Evolutionary conservation across 2,888 invertebrate species (phyloP), one percentile per base, ranked within the genome.

Genomic region (Nomada ferruginata): DNA sequence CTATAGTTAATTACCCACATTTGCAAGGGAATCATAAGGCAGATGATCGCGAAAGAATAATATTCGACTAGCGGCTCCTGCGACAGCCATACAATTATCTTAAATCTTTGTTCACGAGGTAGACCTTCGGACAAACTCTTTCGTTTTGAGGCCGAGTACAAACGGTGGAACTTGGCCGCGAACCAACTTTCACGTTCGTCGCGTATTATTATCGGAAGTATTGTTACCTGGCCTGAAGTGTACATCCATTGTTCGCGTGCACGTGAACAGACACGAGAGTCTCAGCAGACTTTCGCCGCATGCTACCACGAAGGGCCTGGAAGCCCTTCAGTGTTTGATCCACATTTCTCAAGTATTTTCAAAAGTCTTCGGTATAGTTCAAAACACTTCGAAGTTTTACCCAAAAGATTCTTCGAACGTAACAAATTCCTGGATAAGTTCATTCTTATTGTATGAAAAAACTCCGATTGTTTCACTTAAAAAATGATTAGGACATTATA

Each of bases 171-270:
- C 61, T 79, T 86, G 86, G 86, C 84, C 23, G 20, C 65, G 42
- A 60, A 53, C 84, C 85, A 86, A 79, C 65, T 77, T 81, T 71
- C 74, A 65, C 76, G 84, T 82, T 80, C 77, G 78, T 71, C 64
- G 79, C 84, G 84, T 86, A 82, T 84, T 84, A 86, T 86, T 86
- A 86, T 86, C 86, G 84, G 75, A 81, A 86, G 86, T 86, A 86
- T 86, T 85, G 86, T 86, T 86, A 84, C 75, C 82, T 70, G 81
- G 66, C 66, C 69, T 73, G 42, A 73, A 82, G 78, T 77, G 74
- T 29, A 59, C 65, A 52, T 65, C 65, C 57, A 84, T 78, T 80
- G 83, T 86, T 79, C 65, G 15, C 50, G 68, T 50, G 64, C 29
- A 76, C 73, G 75, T 47, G 76, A 72, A 66, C 55, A 29, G 66